A percentile compares a stretch with the other conserved stretches of the same genome.
phyloP scores from a whole-genome alignment of 2,888 invertebrate species.

The Nebria brevicollis region DNA sequence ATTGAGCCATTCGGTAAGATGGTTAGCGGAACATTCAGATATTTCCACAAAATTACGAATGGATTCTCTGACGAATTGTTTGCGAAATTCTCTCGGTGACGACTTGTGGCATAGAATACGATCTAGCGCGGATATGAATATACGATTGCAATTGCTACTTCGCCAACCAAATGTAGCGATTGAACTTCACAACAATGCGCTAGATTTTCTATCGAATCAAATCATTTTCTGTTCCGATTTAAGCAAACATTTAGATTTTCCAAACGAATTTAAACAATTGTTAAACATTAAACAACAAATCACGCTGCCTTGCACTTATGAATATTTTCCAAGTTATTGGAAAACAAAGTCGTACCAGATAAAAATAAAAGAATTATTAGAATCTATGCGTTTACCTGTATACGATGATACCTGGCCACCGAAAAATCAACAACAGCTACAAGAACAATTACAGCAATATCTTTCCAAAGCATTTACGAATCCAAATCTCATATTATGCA shows the following conservation, averaged over 20 bases:
- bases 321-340: constrained; percentile 74
- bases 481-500: constrained; percentile 11
- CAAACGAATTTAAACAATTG: constrained; percentile 71
- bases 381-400: constrained; percentile 67
- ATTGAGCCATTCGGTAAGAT: constrained; percentile 55
- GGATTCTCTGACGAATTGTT: constrained; percentile 67
- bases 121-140: constrained; percentile 60
- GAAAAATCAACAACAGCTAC: constrained; percentile 61
- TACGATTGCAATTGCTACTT: constrained; percentile 63
- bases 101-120: constrained; percentile 72
- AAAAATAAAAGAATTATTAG: constrained; percentile 66
- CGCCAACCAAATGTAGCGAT: constrained; percentile 70
- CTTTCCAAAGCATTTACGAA: constrained; percentile 65
- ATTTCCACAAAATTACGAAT: constrained; percentile 68
- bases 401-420: constrained; percentile 64
- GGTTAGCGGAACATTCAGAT: constrained; percentile 66
- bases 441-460: constrained; percentile 65
- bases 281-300: constrained; percentile 61
- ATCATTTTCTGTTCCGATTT: constrained; percentile 64
- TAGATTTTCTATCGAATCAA: constrained; percentile 54
- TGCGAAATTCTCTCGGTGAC: constrained; percentile 68
- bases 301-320: constrained; percentile 72
- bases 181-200: constrained; percentile 73
- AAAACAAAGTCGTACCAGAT: constrained; percentile 65
- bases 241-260: constrained; percentile 71